Evolutionary conservation across 2,888 invertebrate species (phyloP), one percentile per base, ranked within the genome.

Genomic region (Prosopocoilus inquinatus): DNA sequence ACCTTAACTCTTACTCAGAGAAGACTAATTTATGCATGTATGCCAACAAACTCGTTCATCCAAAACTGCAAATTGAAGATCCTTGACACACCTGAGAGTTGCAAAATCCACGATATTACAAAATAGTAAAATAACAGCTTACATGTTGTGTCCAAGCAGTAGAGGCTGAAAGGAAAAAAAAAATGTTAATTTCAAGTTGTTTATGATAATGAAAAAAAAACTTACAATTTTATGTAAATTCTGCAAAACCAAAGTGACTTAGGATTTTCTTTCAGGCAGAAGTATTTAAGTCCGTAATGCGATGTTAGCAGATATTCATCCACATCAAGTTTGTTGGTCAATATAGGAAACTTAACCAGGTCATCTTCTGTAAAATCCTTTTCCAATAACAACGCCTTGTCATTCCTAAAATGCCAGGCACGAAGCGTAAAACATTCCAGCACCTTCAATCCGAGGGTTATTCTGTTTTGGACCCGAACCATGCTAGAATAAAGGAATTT

Each of bases 191-290:
- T n/a, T n/a, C 16, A 16, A 2, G 2, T 16, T 3, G 2, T 16
- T 16, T 16, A 16, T 3, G 16, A 16, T 16, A 16, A 16, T 16
- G 16, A 2, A 16, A 16, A 2, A 16, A 16, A 36, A 28, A 47
- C 53, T 35, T 39, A 53, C 53, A 53, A 46, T 53, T 15, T 38
- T n/a, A 53, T 36, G 9, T 47, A 36, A 13, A 46, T 38, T 11
- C 61, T 56, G 8, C 57, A 50, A 44, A 58, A 58, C 11, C 55
- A 55, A 12, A 62, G 34, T 36, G 55, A 87, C 3, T 84, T 79
- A 0, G 86, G 84, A 64, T 88, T 86, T 63, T 95, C 94, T 61
- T 92, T 92, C 59, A 93, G 78, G 66, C 90, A 87, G 71, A 82
- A 94, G 59, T 86, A 84, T 9, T 93, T 83, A 20, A 88, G 84